Percentiles rank a stretch among this genome's conserved stretches.
Evolutionary conservation across 1,140 invertebrate genomes (phyloP).

Genomic region (Zaprionus taronus): DNA sequence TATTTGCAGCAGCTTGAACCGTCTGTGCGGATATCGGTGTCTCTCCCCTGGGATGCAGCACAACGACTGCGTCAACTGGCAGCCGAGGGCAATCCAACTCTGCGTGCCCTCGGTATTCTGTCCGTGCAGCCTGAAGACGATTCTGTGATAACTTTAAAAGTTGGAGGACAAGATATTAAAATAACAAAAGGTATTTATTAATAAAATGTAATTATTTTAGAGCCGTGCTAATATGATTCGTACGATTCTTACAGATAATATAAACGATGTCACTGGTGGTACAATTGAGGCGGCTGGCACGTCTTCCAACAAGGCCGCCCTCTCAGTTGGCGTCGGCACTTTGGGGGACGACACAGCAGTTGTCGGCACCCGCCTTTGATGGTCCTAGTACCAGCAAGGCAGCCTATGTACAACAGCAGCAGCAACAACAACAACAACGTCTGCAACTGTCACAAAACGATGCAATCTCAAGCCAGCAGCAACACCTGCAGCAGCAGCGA

Average conservation of each 20-base stretch:
- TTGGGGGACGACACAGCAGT: constrained; percentile 50
- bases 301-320: constrained; percentile 67
- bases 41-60: constrained; percentile 97
- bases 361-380: constrained; percentile 59
- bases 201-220: neutral
- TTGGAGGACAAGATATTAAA: constrained; percentile 91
- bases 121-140: constrained; percentile 98
- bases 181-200: constrained; percentile 86
- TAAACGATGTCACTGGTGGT: constrained; percentile 56
- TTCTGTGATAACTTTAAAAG: constrained; percentile 95
- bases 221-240: neutral
- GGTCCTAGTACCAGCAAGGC: constrained; percentile 75
- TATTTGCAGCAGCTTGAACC: constrained; percentile 92
- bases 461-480: constrained; percentile 69
- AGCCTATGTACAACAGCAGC: constrained; percentile 66
- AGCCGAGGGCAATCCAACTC: constrained; percentile 93
- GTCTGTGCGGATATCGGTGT: constrained; percentile 97
- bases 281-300: constrained; percentile 79
- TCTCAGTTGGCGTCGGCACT: constrained; percentile 31
- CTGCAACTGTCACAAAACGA: constrained; percentile 64
- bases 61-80: constrained; percentile 94
- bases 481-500: constrained; percentile 58
- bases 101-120: constrained; percentile 96
- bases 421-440: constrained; percentile 58
- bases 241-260: constrained; percentile 55